A percentile compares a stretch with the other conserved stretches of the same genome.
phyloP scores from a whole-genome alignment of 1,140 invertebrate species.

The Drosophila bocki region DNA sequence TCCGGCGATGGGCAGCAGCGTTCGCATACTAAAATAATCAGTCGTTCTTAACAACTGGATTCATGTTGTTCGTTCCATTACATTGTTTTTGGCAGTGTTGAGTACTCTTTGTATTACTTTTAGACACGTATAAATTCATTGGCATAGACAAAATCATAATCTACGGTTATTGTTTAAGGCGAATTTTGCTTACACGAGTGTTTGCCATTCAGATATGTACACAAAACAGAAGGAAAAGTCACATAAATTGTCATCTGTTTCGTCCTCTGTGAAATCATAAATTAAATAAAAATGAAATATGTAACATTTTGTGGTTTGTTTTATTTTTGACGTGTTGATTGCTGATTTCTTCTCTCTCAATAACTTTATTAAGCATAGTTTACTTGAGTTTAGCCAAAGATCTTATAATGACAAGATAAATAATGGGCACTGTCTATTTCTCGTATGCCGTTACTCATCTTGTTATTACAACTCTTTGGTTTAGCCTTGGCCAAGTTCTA shows the following conservation, averaged over 20 bases:
- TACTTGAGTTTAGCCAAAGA: slow-evolving; percentile 32
- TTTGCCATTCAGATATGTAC: slow-evolving; percentile 39
- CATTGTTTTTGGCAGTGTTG: slow-evolving; percentile 73
- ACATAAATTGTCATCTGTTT: not conserved
- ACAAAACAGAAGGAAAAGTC: slow-evolving; percentile 17
- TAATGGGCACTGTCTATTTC: not conserved
- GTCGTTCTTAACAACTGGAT: slow-evolving; percentile 69
- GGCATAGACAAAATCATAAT: slow-evolving; percentile 56
- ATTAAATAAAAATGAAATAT: slow-evolving; percentile 14
- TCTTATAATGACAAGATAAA: not conserved
- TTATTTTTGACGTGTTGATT: slow-evolving; percentile 35
- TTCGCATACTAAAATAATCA: slow-evolving; percentile 56
- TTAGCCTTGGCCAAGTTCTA: slow-evolving; percentile 57
- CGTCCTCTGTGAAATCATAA: slow-evolving; percentile 18
- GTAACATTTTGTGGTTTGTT: slow-evolving; percentile 35
- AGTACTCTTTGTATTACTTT: slow-evolving; percentile 57
- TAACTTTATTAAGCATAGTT: slow-evolving; percentile 52
- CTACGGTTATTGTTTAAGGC: slow-evolving; percentile 42
- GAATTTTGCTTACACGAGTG: slow-evolving; percentile 22
- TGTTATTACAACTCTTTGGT: slow-evolving; percentile 1
- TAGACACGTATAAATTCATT: slow-evolving; percentile 63
- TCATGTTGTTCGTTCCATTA: slow-evolving; percentile 47
- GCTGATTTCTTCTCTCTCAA: slow-evolving; percentile 27
- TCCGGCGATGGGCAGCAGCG: slow-evolving; percentile 3
- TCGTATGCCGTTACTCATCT: not conserved